phyloP scores from a whole-genome alignment of 2,113 vertebrate species.

The Phoenicopterus ruber region DNA sequence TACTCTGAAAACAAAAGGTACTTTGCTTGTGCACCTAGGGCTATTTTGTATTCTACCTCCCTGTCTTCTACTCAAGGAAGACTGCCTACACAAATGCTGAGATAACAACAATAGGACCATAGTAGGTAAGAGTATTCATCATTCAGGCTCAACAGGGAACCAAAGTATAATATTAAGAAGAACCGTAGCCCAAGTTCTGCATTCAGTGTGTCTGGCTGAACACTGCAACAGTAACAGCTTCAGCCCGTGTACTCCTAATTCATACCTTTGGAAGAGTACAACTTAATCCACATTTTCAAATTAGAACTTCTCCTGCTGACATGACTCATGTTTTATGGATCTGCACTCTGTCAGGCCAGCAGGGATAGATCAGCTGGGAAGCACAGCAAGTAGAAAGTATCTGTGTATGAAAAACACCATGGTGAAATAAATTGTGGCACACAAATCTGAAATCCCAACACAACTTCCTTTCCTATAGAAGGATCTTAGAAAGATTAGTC shows the following conservation, averaged over 20 bases:
- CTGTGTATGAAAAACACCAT: not conserved
- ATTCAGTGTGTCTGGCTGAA: not conserved
- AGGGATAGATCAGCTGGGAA: not conserved
- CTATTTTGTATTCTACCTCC: not conserved
- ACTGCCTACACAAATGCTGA: not conserved
- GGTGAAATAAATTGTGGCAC: not conserved
- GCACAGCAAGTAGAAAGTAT: not conserved
- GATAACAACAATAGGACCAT: not conserved
- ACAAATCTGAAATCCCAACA: not conserved
- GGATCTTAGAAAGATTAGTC: not conserved
- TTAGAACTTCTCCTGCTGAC: not conserved
- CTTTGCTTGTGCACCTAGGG: not conserved
- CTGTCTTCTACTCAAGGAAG: not conserved
- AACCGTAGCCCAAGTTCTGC: not conserved
- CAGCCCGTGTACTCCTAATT: not conserved
- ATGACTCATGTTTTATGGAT: not conserved
- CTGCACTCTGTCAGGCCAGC: not conserved
- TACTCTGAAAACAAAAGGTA: not conserved
- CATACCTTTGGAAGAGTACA: not conserved
- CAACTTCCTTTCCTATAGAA: not conserved
- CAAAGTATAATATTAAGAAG: not conserved
- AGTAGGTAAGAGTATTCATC: not conserved
- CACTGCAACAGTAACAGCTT: not conserved
- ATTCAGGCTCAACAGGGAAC: not conserved
- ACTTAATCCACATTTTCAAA: not conserved